Conservation (phyloP, 2,888 invertebrate genomes). For the Euzetes globulus region DNA sequence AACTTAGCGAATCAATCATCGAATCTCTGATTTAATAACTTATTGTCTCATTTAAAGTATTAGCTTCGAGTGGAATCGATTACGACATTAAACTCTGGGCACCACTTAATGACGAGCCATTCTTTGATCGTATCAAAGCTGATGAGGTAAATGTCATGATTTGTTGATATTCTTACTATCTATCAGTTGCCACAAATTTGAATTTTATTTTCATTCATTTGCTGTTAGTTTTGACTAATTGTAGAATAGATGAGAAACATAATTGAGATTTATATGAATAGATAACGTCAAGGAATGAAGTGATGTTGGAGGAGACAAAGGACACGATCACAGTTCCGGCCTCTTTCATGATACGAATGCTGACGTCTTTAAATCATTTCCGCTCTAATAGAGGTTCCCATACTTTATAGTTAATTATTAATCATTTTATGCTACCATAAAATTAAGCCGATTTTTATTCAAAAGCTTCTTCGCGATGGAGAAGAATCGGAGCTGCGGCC, state of each 20-base stretch:
- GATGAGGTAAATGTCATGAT: slow-evolving; percentile 58
- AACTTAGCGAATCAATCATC: not conserved
- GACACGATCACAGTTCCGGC: slow-evolving; percentile 82
- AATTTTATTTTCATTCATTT: too few relatives aligned
- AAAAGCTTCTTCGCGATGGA: not conserved
- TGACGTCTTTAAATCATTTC: slow-evolving; percentile 46
- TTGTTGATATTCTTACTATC: too few relatives aligned
- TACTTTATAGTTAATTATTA: not conserved
- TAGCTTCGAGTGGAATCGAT: slow-evolving; percentile 80
- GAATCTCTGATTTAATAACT: not conserved
- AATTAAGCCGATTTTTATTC: not conserved
- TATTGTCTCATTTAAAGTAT: slow-evolving; percentile 41
- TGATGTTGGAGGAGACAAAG: slow-evolving; percentile 75
- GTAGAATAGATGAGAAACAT: too few relatives aligned
- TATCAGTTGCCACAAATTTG: too few relatives aligned
- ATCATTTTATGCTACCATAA: not conserved
- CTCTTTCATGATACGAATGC: slow-evolving; percentile 65
- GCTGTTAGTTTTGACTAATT: too few relatives aligned
- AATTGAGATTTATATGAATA: too few relatives aligned
- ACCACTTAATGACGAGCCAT: slow-evolving; percentile 57
- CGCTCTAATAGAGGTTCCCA: slow-evolving; percentile 38
- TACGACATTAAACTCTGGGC: slow-evolving; percentile 78
- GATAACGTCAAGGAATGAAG: slow-evolving; percentile 67
- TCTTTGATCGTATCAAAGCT: slow-evolving; percentile 58
- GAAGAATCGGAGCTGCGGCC: slow-evolving; percentile 11